These are phyloP conservation scores for Gambusia yucatana DNA, from an alignment of 2,797 vertebrate genomes.

Conservation along the genomic window DNA sequence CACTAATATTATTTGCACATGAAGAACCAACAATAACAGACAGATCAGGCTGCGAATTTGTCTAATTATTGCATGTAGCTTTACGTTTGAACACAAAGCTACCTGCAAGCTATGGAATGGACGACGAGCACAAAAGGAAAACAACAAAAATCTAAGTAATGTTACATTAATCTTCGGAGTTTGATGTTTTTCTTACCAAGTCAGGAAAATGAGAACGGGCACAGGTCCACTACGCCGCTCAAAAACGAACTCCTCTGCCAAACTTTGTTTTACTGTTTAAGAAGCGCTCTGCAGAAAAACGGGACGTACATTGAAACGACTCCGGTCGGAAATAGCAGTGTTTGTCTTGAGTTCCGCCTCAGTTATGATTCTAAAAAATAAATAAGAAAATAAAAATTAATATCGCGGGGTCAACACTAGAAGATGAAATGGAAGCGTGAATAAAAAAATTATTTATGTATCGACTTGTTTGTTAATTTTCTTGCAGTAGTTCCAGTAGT, in stretches of 20 bases:
- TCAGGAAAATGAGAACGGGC: neutral
- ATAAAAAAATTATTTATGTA: neutral
- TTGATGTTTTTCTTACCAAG: constrained; percentile 14
- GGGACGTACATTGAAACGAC: neutral
- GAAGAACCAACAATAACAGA: neutral
- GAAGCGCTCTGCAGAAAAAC: neutral
- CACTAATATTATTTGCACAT: neutral
- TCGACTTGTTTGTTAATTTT: neutral
- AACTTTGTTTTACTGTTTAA: neutral
- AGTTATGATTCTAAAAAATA: neutral
- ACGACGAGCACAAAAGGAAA: neutral
- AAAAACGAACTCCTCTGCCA: neutral
- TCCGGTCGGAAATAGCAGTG: constrained; percentile 5
- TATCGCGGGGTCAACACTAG: neutral
- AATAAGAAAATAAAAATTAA: neutral
- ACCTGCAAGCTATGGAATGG: neutral
- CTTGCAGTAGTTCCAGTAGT: neutral
- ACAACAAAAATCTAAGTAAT: neutral
- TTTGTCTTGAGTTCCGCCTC: constrained; percentile 2
- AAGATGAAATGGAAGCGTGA: too few species aligned
- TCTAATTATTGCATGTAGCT: neutral
- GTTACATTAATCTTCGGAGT: accelerated
- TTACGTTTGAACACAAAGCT: neutral
- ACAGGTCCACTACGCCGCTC: neutral
- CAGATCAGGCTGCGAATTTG: neutral